Evolutionary conservation across 2,888 invertebrate species (phyloP).

Genomic region (Lepidochrysops patricia): DNA sequence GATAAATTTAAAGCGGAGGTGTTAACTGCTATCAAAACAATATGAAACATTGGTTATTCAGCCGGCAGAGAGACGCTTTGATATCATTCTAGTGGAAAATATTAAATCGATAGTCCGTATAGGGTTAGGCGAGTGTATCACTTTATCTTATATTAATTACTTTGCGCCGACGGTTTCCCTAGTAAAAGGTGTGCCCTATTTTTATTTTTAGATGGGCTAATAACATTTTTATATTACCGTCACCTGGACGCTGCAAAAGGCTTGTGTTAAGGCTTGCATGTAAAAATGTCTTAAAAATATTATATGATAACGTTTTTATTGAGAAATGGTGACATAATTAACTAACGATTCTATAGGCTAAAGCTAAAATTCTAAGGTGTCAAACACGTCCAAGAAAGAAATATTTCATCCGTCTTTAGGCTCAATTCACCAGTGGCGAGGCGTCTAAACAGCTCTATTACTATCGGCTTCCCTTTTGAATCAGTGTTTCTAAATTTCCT

Average conservation of each 20-base stretch:
- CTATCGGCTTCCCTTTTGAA: too few relatives aligned
- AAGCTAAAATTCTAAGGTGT: background rate
- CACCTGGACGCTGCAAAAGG: background rate
- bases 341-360: too few relatives aligned
- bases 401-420: too few relatives aligned
- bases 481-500: too few relatives aligned
- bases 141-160: slow-evolving; percentile 21
- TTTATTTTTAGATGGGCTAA: background rate
- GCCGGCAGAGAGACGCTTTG: slow-evolving; percentile 25
- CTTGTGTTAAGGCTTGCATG: background rate
- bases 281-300: background rate
- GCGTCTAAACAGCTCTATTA: too few relatives aligned
- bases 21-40: slow-evolving; percentile 20
- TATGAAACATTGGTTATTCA: slow-evolving; percentile 26
- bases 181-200: background rate
- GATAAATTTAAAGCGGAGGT: slow-evolving; percentile 21
- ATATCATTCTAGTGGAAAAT: slow-evolving; percentile 22
- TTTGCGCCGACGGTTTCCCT: background rate
- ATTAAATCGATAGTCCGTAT: slow-evolving; percentile 20
- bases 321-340: too few relatives aligned
- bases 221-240: background rate
- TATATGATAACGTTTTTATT: background rate
- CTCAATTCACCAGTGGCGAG: too few relatives aligned
- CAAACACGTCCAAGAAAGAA: background rate
- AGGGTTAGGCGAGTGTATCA: slow-evolving; percentile 16